Percentiles rank a stretch among this genome's conserved stretches.
Evolutionary conservation across 1,140 invertebrate genomes (phyloP).

Genomic region (Cydia amplana): DNA sequence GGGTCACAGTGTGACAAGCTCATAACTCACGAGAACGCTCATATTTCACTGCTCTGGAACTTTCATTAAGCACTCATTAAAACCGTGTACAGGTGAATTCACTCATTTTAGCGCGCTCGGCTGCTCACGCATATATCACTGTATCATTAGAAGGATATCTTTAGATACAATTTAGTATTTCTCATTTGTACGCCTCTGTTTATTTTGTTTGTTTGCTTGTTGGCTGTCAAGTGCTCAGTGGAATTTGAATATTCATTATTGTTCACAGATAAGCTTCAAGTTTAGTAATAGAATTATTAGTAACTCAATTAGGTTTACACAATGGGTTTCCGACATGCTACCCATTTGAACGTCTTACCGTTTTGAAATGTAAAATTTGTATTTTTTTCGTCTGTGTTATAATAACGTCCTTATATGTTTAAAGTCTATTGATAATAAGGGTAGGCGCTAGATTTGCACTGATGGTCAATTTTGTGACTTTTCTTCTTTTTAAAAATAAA

Average conservation of each 20-base stretch:
- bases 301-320: background rate
- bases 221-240: background rate
- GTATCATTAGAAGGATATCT: constrained; percentile 7
- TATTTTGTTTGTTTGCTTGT: constrained; percentile 3
- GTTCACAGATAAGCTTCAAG: background rate
- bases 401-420: too few species aligned
- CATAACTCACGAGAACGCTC: constrained; percentile 49
- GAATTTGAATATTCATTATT: constrained; percentile 5
- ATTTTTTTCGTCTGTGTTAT: too few species aligned
- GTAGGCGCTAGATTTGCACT: too few species aligned
- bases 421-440: too few species aligned
- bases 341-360: too few species aligned
- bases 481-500: too few species aligned
- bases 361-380: too few species aligned
- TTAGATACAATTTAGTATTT: constrained; percentile 11
- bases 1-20: constrained; percentile 46
- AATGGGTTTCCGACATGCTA: background rate
- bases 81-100: constrained; percentile 32
- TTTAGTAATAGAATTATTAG: background rate
- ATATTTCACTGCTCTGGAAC: constrained; percentile 50
- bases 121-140: constrained; percentile 11
- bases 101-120: constrained; percentile 20
- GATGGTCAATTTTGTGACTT: too few species aligned
- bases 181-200: constrained; percentile 5
- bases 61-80: constrained; percentile 52